Evolutionary conservation across 2,888 invertebrate genomes (phyloP).

Genomic region (Cepaea hortensis): DNA sequence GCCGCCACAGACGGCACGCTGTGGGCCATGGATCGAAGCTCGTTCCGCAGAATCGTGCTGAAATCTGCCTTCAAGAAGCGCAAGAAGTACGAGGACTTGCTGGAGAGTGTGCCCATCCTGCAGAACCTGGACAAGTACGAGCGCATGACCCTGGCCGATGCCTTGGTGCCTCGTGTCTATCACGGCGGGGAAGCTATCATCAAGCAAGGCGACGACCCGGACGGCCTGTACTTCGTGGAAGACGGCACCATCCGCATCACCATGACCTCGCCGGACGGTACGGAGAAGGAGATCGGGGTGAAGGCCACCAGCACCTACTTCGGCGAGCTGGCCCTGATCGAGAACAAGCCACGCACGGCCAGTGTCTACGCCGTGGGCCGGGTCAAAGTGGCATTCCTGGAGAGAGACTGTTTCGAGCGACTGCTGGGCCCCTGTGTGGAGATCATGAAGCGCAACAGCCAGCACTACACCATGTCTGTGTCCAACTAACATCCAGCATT

Average conservation of each 20-base stretch:
- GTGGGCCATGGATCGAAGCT: constrained; percentile 76
- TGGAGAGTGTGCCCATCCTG: constrained; percentile 74
- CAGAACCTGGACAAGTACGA: constrained; percentile 74
- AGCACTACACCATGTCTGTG: constrained; percentile 70
- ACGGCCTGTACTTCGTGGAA: constrained; percentile 76
- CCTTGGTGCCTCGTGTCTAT: constrained; percentile 69
- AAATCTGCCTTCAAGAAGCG: constrained; percentile 76
- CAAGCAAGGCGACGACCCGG: constrained; percentile 72
- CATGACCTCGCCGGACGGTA: constrained; percentile 83
- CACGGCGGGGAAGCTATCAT: constrained; percentile 72
- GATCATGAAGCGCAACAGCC: constrained; percentile 89
- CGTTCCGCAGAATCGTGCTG: constrained; percentile 75
- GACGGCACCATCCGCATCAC: constrained; percentile 91
- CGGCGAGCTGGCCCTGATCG: constrained; percentile 96
- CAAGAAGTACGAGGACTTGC: constrained; percentile 74
- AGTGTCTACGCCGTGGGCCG: constrained; percentile 85
- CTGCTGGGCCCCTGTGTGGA: constrained; percentile 97
- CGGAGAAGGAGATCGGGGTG: constrained; percentile 83
- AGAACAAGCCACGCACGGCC: constrained; percentile 96
- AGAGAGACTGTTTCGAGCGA: constrained; percentile 97
- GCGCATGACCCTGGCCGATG: constrained; percentile 76
- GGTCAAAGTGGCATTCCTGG: constrained; percentile 94
- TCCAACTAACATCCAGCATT: constrained; percentile 44
- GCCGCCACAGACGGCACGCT: constrained; percentile 70
- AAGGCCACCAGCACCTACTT: constrained; percentile 87